Evolutionary conservation across 2,113 vertebrate species (phyloP), one percentile per base, ranked within the genome.

Genomic region (Nibea coibor): DNA sequence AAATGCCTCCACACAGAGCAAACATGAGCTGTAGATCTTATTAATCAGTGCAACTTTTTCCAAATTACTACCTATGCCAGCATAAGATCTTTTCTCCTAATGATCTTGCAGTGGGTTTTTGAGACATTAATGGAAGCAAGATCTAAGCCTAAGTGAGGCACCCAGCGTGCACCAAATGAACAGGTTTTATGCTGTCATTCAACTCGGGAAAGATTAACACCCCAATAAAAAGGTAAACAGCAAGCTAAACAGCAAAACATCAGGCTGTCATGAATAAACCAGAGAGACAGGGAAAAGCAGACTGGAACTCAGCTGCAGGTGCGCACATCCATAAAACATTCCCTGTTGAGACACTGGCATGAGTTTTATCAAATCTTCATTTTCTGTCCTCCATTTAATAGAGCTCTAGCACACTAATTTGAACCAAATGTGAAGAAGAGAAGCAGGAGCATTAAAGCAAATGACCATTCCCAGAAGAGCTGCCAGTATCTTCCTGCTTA

Each of bases 281-380:
- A 87, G 62, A 53, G 69, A 43, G 57, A 66, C 12, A 4, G 26
- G 12, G 71, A 64, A 80, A 61, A 75, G 24, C 15, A 9, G 59
- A 14, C 43, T 59, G 53, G 14, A 82, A 58, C 81, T 75, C 81
- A 70, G 75, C 68, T 58, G 71, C 4, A 17, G 56, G 19, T 26
- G 43, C 15, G 20, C 43, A 59, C 62, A 84, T 88, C 76, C 75
- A 88, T 91, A 87, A 91, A 90, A 86, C 74, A 89, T 83, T 63
- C 15, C 45, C 78, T 67, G 68, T 50, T 80, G 85, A 89, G 76
- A 86, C 73, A 35, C 75, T 62, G 80, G 67, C 35, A n/a, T 19
- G 4, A 48, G 72, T 73, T 82, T 88, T 69, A 86, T 88, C 82
- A 90, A 84, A 89, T 84, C 86, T 85, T 83, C 69, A 85, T 87